These are phyloP conservation scores for Lepidocolaptes lacrymiger DNA, from an alignment of 2,797 vertebrate genomes.

Conservation along the genomic window DNA sequence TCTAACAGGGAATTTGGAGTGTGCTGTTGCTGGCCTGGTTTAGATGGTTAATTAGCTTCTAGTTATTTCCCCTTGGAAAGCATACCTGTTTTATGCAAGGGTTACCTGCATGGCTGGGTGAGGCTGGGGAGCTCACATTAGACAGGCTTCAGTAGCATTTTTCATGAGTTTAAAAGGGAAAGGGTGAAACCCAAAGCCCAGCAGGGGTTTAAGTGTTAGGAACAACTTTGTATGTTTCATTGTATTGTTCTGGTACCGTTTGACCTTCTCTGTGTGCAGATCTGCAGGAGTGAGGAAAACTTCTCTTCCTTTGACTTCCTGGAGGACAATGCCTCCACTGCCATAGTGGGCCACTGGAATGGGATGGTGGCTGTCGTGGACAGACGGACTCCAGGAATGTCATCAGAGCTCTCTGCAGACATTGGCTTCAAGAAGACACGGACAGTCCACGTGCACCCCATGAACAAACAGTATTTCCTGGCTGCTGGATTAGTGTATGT, in stretches of 20 bases:
- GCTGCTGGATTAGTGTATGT: slow-evolving; percentile 82
- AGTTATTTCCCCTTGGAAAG: neutral
- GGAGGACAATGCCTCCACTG: slow-evolving; percentile 76
- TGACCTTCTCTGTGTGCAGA: slow-evolving; percentile 66
- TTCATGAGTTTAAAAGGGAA: neutral
- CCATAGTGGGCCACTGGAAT: slow-evolving; percentile 79
- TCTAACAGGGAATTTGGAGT: neutral
- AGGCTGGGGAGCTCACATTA: neutral
- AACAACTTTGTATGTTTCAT: accelerated
- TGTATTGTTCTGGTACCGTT: neutral
- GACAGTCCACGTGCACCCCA: slow-evolving; percentile 86
- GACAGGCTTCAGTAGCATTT: neutral
- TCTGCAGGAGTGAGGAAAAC: slow-evolving; percentile 74
- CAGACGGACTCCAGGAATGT: slow-evolving; percentile 77
- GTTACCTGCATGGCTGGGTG: neutral
- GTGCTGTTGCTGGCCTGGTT: neutral
- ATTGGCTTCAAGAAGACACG: slow-evolving; percentile 73
- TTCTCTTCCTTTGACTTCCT: slow-evolving; percentile 88
- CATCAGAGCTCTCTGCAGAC: slow-evolving; percentile 73
- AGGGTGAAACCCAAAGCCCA: neutral
- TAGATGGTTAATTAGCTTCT: neutral
- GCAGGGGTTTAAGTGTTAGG: accelerated
- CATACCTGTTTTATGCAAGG: neutral
- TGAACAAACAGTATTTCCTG: slow-evolving; percentile 83
- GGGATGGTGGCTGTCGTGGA: slow-evolving; percentile 82